phyloP scores from a whole-genome alignment of 2,797 vertebrate species.

The Cephalopachus bancanus region DNA sequence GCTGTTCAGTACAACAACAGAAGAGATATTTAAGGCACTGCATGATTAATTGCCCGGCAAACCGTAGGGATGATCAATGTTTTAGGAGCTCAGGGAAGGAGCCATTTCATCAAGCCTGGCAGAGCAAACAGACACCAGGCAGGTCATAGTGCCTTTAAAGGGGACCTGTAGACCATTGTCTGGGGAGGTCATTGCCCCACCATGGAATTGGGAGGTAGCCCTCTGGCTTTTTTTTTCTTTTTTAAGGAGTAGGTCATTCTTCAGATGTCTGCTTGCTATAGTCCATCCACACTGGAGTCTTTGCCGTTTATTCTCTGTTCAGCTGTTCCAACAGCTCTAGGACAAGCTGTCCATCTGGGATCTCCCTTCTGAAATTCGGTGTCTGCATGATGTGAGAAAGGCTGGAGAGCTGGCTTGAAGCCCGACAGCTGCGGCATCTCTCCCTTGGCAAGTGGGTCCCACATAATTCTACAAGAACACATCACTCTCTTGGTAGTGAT shows the following conservation, averaged over 20 bases:
- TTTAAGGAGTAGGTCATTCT: background rate
- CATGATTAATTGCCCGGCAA: conserved; percentile 64
- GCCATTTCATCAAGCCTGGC: conserved; percentile 44
- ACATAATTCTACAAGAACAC: conserved; percentile 78
- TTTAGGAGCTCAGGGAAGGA: conserved; percentile 60
- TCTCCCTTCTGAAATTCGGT: conserved; percentile 16
- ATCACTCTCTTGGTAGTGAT: conserved; percentile 79
- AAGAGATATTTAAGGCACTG: conserved; percentile 24
- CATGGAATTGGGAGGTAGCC: background rate
- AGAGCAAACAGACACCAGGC: background rate
- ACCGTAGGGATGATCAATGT: conserved; percentile 69
- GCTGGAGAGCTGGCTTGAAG: background rate
- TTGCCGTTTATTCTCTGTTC: background rate
- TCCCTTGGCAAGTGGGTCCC: conserved; percentile 76
- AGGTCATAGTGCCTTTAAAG: background rate
- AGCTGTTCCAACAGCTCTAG: conserved; percentile 17
- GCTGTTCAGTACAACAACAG: conserved; percentile 38
- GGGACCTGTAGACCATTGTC: background rate
- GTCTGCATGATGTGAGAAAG: background rate
- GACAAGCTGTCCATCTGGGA: conserved; percentile 52
- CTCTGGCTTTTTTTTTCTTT: background rate
- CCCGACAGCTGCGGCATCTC: conserved; percentile 74
- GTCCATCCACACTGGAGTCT: accelerated
- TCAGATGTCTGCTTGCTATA: background rate
- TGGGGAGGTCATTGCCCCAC: background rate